Percentiles rank a stretch among this genome's conserved stretches.
Conservation (phyloP, 2,113 vertebrate species). For the Campylomormyrus numenius region DNA sequence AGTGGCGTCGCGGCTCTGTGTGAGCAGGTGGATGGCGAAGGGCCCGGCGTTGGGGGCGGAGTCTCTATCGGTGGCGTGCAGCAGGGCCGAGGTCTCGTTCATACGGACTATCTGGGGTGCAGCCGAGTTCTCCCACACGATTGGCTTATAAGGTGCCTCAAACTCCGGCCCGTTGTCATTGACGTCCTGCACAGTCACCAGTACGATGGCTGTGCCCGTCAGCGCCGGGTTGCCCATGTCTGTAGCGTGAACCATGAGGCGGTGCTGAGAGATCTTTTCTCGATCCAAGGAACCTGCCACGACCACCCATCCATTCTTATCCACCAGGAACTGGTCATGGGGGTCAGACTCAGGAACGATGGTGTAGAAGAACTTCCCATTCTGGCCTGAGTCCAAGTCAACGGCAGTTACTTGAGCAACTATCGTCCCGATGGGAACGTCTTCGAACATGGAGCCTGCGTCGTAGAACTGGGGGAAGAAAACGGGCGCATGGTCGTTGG, state of each 20-base stretch:
- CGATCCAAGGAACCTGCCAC: slow-evolving; percentile 69
- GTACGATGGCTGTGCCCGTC: slow-evolving; percentile 68
- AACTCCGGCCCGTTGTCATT: slow-evolving; percentile 83
- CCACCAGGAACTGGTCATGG: slow-evolving; percentile 66
- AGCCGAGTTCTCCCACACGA: slow-evolving; percentile 76
- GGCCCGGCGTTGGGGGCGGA: slow-evolving; percentile 63
- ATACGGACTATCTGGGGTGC: slow-evolving; percentile 66
- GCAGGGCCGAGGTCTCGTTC: slow-evolving; percentile 68
- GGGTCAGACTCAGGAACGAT: slow-evolving; percentile 70
- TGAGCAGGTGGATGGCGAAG: slow-evolving; percentile 69
- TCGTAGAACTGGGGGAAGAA: slow-evolving; percentile 78
- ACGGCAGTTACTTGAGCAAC: slow-evolving; percentile 74
- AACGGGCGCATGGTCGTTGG: slow-evolving; percentile 74
- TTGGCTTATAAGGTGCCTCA: slow-evolving; percentile 66
- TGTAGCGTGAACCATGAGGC: slow-evolving; percentile 66
- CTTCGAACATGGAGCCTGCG: slow-evolving; percentile 64
- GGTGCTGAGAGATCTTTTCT: slow-evolving; percentile 66
- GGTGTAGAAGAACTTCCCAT: slow-evolving; percentile 70
- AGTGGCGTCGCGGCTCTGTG: slow-evolving; percentile 41
- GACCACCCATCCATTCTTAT: slow-evolving; percentile 67
- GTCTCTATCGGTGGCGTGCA: slow-evolving; percentile 70
- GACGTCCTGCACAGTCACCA: slow-evolving; percentile 67
- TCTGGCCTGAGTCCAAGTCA: slow-evolving; percentile 76
- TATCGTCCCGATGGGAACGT: slow-evolving; percentile 66
- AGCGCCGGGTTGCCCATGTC: slow-evolving; percentile 67